Percentiles rank a stretch among this genome's conserved stretches.
Evolutionary conservation across 2,113 vertebrate species (phyloP).

Genomic region (Eptatretus burgeri): DNA sequence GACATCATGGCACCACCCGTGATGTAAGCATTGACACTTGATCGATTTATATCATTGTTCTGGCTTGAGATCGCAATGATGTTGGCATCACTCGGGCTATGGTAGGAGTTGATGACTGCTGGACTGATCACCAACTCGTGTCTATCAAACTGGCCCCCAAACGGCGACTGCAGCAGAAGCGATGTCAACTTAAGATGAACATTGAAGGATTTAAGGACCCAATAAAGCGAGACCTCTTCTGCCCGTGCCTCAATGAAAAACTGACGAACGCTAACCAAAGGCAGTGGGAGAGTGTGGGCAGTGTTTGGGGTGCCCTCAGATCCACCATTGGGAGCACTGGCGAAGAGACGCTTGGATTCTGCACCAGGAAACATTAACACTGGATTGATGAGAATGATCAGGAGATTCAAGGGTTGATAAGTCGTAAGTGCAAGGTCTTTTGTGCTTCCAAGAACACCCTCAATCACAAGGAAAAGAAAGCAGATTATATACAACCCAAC

Average conservation of each 20-base stretch:
- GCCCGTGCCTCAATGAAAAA: not conserved
- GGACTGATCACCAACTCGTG: not conserved
- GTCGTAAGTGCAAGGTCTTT: not conserved
- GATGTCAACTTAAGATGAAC: not conserved
- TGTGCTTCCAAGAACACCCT: not conserved
- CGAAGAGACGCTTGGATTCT: not conserved
- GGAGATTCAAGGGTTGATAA: not conserved
- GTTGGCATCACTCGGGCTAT: not conserved
- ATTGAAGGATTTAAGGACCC: not conserved
- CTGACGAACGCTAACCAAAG: not conserved
- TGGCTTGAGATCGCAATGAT: not conserved
- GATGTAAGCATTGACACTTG: not conserved
- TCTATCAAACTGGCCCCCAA: not conserved
- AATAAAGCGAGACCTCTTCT: not conserved
- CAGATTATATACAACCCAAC: not conserved
- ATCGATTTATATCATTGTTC: not conserved
- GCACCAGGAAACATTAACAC: not conserved
- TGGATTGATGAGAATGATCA: slow-evolving; percentile 1
- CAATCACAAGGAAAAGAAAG: no score
- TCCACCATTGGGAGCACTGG: not conserved
- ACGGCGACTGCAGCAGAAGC: not conserved
- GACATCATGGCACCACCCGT: not conserved
- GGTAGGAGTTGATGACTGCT: not conserved
- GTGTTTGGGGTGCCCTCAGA: not conserved
- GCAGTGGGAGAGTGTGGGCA: not conserved